Evolutionary conservation across 2,113 vertebrate species (phyloP), one percentile per base, ranked within the genome.

Genomic region (Leucosticte australis): DNA sequence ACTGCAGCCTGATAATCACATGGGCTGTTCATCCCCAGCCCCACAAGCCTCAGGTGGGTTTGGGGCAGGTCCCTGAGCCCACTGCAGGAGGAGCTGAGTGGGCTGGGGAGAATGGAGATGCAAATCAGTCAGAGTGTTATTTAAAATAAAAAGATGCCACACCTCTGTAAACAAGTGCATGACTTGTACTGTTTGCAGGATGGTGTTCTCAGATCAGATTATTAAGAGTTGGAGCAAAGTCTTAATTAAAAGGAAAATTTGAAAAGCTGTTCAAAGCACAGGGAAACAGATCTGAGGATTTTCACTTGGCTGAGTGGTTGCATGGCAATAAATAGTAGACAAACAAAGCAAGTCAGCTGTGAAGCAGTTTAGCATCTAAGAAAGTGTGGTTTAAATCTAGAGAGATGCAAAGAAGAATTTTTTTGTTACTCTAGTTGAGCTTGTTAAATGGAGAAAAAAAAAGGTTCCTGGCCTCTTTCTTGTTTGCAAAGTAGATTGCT

Each of bases 21-120:
- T 1, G 20, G 44, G 20, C 57, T 27, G 9, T 2, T 52, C 8
- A 1, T 15, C n/a, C 19, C 76, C 33, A 3, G 3, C 2, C 19
- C 5, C 73, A 80, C 60, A 14, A 0, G 6, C 71, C 55, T 8
- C 17, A 1, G 41, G 9, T 1, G 11, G 4, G 1, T 18, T 53
- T 44, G 55, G 55, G 44, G 27, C 56, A 59, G 10, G 3, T 12
- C 60, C 47, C n/a, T 15, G 49, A n/a, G 63, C 15, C 50, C 35
- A 1, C n/a, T 64, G 9, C 24, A 16, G 46, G 46, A 37, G 30
- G 14, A 49, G 46, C 47, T 53, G 15, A 41, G 3, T 16, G 33
- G 30, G 17, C 24, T 39, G 46, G 57, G 39, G 30, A 56, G 56
- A 76, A 52, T 0, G 37, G 44, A 76, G 27, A 11, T 52, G 27